Percentiles rank a stretch among this genome's conserved stretches.
phyloP scores from a whole-genome alignment of 2,888 invertebrate species.

The Tortrix viridana region DNA sequence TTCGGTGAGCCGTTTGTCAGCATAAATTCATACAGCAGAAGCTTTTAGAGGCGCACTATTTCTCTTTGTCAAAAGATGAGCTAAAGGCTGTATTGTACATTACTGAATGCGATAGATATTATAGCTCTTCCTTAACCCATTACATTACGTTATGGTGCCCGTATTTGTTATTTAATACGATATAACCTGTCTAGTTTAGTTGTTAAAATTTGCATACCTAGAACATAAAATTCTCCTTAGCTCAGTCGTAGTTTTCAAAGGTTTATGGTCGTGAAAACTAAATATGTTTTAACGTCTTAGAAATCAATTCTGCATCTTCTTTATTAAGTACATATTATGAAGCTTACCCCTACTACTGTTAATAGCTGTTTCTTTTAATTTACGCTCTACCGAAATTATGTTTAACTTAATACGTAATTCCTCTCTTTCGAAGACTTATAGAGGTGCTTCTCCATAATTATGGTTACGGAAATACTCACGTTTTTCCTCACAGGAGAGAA shows the following conservation, averaged over 20 bases:
- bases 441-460: slow-evolving; percentile 12
- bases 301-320: too few relatives aligned
- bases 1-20: slow-evolving; percentile 25
- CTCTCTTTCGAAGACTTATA: slow-evolving; percentile 8
- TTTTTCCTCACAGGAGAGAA: background rate
- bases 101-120: slow-evolving; percentile 1
- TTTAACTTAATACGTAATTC: slow-evolving; percentile 13
- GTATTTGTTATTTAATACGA: too few relatives aligned
- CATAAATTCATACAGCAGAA: slow-evolving; percentile 21
- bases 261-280: too few relatives aligned
- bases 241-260: too few relatives aligned
- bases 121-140: background rate
- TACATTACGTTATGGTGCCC: too few relatives aligned
- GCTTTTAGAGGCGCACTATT: slow-evolving; percentile 13
- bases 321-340: too few relatives aligned
- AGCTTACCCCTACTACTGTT: too few relatives aligned
- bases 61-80: too few relatives aligned
- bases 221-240: too few relatives aligned
- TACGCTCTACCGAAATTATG: slow-evolving; percentile 9
- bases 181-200: too few relatives aligned
- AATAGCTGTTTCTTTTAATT: background rate
- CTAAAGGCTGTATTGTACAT: slow-evolving; percentile 17
- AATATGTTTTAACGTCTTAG: too few relatives aligned
- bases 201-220: too few relatives aligned
- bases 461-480: slow-evolving; percentile 3